These are phyloP conservation scores for Sterrhoptilus dennistouni DNA, from an alignment of 2,113 vertebrate genomes.

Conservation along the genomic window DNA sequence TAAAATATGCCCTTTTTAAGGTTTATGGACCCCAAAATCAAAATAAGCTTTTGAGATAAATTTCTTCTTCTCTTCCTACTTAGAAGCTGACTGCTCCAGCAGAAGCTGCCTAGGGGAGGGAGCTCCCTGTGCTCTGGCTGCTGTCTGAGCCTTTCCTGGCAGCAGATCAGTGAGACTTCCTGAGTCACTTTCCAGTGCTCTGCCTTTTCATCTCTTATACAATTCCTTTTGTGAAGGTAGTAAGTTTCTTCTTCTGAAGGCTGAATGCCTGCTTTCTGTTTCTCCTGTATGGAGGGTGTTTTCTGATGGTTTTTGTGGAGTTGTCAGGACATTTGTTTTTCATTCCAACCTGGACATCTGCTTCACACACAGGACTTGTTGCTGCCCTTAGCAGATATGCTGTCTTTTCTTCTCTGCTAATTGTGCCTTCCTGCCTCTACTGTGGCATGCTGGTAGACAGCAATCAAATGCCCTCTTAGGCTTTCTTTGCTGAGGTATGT, in stretches of 20 bases:
- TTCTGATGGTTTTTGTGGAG: not conserved
- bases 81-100: not conserved
- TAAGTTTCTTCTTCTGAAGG: not conserved
- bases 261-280: not conserved
- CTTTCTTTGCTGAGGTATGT: not conserved
- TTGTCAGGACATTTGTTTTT: not conserved
- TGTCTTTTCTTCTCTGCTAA: not conserved
- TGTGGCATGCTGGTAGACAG: not conserved
- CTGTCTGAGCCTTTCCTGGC: not conserved
- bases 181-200: not conserved
- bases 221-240: not conserved
- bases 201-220: not conserved
- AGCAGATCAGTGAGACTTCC: not conserved
- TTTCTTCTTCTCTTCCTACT: not conserved
- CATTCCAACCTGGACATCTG: not conserved
- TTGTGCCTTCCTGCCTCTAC: not conserved
- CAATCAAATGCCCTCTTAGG: not conserved
- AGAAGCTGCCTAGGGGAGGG: not conserved
- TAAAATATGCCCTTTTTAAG: not conserved
- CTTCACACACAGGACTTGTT: not conserved
- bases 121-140: not conserved
- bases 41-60: not conserved
- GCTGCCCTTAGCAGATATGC: not conserved
- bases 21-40: not conserved
- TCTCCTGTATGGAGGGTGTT: not conserved